Conservation (phyloP, 2,113 vertebrate species). For the Heloderma charlesbogerti region DNA sequence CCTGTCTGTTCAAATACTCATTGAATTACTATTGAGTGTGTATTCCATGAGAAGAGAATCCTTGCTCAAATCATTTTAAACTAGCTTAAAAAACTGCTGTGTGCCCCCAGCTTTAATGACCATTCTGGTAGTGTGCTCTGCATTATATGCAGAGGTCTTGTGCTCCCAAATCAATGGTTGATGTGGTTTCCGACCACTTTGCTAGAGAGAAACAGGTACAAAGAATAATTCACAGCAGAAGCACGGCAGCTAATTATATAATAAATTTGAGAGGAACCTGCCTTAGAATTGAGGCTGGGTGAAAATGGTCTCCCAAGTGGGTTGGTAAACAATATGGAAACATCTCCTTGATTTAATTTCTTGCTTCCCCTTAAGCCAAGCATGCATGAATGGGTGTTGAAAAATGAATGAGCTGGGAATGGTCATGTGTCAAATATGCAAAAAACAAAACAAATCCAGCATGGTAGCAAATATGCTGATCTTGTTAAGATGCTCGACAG, state of each 20-base stretch:
- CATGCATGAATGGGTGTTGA: neutral
- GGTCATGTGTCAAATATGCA: slow-evolving; percentile 25
- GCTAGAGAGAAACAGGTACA: neutral
- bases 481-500: slow-evolving; percentile 5
- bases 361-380: slow-evolving; percentile 41
- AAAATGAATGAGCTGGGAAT: slow-evolving; percentile 27
- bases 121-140: neutral
- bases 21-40: neutral
- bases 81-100: neutral
- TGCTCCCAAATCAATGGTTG: neutral
- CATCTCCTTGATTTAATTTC: slow-evolving; percentile 23
- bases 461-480: slow-evolving; percentile 2
- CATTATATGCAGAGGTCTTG: neutral
- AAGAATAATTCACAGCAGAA: slow-evolving; percentile 5
- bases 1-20: neutral
- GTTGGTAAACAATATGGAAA: slow-evolving; percentile 31
- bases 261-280: neutral
- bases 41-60: neutral
- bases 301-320: neutral
- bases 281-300: neutral
- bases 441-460: slow-evolving; percentile 38
- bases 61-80: neutral
- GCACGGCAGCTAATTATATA: neutral
- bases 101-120: neutral
- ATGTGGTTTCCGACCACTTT: neutral